Evolutionary conservation across 2,797 vertebrate species (phyloP).

Genomic region (Cryptoprocta ferox): DNA sequence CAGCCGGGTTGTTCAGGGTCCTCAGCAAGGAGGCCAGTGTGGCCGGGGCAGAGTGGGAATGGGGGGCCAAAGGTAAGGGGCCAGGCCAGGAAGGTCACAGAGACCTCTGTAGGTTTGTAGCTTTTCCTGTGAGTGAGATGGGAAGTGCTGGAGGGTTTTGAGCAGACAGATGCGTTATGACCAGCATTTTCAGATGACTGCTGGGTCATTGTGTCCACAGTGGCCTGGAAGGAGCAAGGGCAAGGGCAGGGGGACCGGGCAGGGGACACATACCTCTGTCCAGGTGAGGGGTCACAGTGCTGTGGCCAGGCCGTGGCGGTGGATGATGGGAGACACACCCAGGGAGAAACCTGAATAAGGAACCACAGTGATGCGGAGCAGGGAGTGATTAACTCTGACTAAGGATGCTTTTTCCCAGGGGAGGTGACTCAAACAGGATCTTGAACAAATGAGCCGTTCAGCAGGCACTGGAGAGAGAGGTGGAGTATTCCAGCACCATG

Average conservation of each 20-base stretch:
- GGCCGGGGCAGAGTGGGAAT: not conserved
- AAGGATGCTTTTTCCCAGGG: conserved; percentile 11
- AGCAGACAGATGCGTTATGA: not conserved
- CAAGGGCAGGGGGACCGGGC: not conserved
- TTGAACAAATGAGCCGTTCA: conserved; percentile 30
- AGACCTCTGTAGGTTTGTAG: not conserved
- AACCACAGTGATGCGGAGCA: not conserved
- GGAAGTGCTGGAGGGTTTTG: not conserved
- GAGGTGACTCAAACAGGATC: conserved; percentile 57
- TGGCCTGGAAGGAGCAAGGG: not conserved
- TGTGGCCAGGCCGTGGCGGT: not conserved
- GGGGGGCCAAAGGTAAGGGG: not conserved
- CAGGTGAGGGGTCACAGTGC: fast-evolving
- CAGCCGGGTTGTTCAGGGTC: not conserved
- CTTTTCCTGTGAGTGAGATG: not conserved
- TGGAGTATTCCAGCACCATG: not conserved
- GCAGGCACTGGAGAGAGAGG: not conserved
- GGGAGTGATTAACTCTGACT: conserved; percentile 44
- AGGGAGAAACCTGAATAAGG: not conserved
- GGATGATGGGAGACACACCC: not conserved
- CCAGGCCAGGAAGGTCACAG: not conserved
- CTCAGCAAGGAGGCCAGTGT: not conserved
- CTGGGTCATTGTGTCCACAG: not conserved
- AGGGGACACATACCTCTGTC: not conserved
- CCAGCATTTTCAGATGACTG: not conserved